Evolutionary conservation across 2,797 vertebrate species (phyloP), one percentile per base, ranked within the genome.

Genomic region (Arvicola amphibius): DNA sequence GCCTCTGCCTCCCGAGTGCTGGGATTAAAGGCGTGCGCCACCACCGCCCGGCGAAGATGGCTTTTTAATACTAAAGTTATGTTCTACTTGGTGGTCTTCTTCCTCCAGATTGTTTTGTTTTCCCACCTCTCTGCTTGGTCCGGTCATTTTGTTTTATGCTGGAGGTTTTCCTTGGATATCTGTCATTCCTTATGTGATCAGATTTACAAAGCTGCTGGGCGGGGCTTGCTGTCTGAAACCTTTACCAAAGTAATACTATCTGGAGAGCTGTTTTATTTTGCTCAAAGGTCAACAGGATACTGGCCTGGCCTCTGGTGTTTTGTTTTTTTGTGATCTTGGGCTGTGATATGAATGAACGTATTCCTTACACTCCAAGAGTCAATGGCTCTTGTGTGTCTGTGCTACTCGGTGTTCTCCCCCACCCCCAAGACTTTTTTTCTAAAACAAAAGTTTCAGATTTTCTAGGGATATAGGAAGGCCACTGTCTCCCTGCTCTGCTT

Each of bases 401-500:
- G 65, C 73, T 87, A 51, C 61, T 67, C 10, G 34, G 43, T 40
- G 27, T 67, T 63, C 56, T 83, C 4, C 13, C 59, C 32, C 14
- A 43, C 73, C 29, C 29, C 76, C 46, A 51, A 85, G 61, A 85
- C 83, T 67, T 65, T 43, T 53, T 46, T 84, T 46, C 40, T 48
- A 85, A 67, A 89, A 46, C 77, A 93, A 69, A 85, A 93, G 32
- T n/a, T 74, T 94, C 19, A 87, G 61, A 53, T 19, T 88, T 29
- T 53, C 53, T 23, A 67, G 48, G 29, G n/a, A 23, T 89, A 11
- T 27, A 91, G 46, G 34, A 71, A 8, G 34, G 46, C 23, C 13
- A 19, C 32, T 86, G 14, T 91, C 40, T 89, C 25, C 4, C 78
- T 88, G 34, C 12, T 10, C 12, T 85, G 37, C 21, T 21, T 74